Conservation (phyloP, 2,888 invertebrate genomes). For the Neria commutata region DNA sequence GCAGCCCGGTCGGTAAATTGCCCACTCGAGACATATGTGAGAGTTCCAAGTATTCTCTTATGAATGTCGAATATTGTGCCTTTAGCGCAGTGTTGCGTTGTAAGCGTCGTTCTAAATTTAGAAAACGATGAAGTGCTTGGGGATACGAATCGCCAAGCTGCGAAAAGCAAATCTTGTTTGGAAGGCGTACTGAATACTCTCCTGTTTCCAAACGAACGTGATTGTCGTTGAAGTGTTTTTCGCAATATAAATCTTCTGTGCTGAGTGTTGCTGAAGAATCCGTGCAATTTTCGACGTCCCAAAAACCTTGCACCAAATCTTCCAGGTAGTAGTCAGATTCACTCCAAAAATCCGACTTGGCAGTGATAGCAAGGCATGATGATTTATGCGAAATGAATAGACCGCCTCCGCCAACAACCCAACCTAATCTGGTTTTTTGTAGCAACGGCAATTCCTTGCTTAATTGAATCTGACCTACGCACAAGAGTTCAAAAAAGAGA, state of each 20-base stretch:
- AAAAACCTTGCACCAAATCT: constrained; percentile 3
- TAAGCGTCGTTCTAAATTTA: background rate
- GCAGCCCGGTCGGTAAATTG: background rate
- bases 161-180: background rate
- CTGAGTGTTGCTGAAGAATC: background rate
- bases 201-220: constrained; percentile 8
- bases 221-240: constrained; percentile 21
- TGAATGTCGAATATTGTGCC: background rate
- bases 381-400: background rate
- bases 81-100: background rate
- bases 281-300: constrained; percentile 1
- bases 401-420: constrained; percentile 25
- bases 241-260: constrained; percentile 12
- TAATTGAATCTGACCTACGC: constrained; percentile 19
- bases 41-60: constrained; percentile 3
- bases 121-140: background rate
- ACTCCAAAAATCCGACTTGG: too few species aligned
- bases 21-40: background rate
- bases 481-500: constrained; percentile 20
- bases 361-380: background rate
- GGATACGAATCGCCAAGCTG: constrained; percentile 17
- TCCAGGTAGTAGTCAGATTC: background rate
- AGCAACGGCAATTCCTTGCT: constrained; percentile 17
- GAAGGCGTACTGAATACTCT: constrained; percentile 18
- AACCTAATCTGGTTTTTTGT: constrained; percentile 30